Conservation (phyloP, 2,113 vertebrate genomes). For the Chaetops frenatus region DNA sequence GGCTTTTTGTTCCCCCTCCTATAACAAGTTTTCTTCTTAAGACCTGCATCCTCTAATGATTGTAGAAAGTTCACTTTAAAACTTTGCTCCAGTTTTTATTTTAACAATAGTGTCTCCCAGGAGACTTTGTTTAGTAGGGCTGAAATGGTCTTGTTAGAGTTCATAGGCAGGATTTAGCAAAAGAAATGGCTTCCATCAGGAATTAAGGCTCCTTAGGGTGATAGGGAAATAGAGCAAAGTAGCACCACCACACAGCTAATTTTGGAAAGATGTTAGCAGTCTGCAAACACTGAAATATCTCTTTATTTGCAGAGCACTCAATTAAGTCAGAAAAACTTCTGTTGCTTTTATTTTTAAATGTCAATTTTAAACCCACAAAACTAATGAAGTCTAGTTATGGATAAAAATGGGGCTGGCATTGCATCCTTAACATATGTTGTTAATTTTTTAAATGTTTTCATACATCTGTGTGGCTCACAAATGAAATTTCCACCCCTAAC, state of each 20-base stretch:
- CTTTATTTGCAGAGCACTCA: constrained; percentile 6
- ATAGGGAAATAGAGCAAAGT: neutral
- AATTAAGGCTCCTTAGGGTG: neutral
- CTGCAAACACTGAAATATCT: neutral
- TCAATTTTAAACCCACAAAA: constrained; percentile 35
- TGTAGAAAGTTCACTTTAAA: constrained; percentile 15
- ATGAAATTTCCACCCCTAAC: neutral
- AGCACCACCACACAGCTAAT: neutral
- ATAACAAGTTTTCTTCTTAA: neutral
- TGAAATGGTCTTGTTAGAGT: constrained; percentile 13
- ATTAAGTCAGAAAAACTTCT: constrained; percentile 6
- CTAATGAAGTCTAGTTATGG: constrained; percentile 6
- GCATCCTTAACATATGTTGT: constrained; percentile 25
- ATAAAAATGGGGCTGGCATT: constrained; percentile 9
- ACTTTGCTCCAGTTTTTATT: neutral
- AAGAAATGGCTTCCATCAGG: constrained; percentile 32
- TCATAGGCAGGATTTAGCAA: neutral
- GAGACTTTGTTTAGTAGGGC: neutral
- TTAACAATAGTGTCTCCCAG: neutral
- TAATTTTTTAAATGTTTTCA: constrained; percentile 30
- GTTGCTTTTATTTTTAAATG: constrained; percentile 23
- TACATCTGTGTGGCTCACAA: constrained; percentile 24
- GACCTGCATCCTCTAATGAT: neutral
- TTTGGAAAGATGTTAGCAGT: constrained; percentile 10
- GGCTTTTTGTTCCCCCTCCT: neutral